A percentile compares a stretch with the other conserved stretches of the same genome.
Conservation (phyloP, 1,140 invertebrate species). For the Forficula auricularia region DNA sequence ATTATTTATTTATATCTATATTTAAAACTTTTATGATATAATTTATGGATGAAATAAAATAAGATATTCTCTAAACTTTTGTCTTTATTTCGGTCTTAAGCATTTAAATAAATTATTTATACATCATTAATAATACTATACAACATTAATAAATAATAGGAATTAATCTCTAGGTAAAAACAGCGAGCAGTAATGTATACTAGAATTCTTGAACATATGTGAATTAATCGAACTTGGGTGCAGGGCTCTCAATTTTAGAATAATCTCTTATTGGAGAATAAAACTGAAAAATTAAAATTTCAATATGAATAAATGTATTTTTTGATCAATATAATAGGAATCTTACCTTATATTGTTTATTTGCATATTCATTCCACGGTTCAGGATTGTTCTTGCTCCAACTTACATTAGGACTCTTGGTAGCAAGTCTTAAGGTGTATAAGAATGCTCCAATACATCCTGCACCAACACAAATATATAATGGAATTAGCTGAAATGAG, state of each 20-base stretch:
- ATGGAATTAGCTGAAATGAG: slow-evolving; percentile 49
- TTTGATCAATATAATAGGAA: neutral
- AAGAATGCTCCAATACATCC: slow-evolving; percentile 36
- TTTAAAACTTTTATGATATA: too few relatives aligned
- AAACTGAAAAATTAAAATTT: slow-evolving; percentile 35
- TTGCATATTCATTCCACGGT: slow-evolving; percentile 58
- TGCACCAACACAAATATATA: slow-evolving; percentile 49
- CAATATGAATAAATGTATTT: neutral
- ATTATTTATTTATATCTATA: too few relatives aligned
- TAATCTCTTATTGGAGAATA: slow-evolving; percentile 44
- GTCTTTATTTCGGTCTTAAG: too few relatives aligned
- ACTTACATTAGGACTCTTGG: slow-evolving; percentile 56
- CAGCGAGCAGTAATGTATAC: too few relatives aligned
- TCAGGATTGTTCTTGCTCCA: slow-evolving; percentile 56
- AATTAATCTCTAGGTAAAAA: too few relatives aligned
- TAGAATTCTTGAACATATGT: too few relatives aligned
- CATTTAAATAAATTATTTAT: too few relatives aligned
- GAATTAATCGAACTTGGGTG: slow-evolving; percentile 43
- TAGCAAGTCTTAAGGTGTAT: slow-evolving; percentile 50
- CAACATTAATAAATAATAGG: too few relatives aligned
- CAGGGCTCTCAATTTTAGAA: slow-evolving; percentile 36
- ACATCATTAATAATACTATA: too few relatives aligned
- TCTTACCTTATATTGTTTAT: slow-evolving; percentile 65
- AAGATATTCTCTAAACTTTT: too few relatives aligned
- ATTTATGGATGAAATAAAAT: too few relatives aligned